A percentile compares a stretch with the other conserved stretches of the same genome.
Evolutionary conservation across 2,888 invertebrate species (phyloP).

Genomic region (Mesorhabditis belari): DNA sequence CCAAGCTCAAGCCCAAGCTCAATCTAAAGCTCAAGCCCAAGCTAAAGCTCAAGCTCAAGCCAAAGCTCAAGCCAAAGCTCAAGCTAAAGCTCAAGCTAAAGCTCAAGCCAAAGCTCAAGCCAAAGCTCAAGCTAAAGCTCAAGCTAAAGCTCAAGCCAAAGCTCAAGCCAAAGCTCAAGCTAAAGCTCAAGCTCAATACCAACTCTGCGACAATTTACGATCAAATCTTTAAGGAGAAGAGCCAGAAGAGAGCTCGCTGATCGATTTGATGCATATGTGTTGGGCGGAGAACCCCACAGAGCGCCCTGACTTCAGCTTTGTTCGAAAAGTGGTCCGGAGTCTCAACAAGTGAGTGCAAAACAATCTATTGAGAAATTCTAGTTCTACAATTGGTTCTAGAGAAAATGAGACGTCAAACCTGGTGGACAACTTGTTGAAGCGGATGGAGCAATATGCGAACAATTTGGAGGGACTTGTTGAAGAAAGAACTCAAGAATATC

Average conservation of each 20-base stretch:
- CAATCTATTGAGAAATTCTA: conserved; percentile 1
- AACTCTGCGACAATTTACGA: no score
- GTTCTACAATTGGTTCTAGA: conserved; percentile 16
- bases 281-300: conserved; percentile 89
- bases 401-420: conserved; percentile 54
- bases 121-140: no score
- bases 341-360: conserved; percentile 70
- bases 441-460: conserved; percentile 99
- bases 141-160: no score
- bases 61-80: no score
- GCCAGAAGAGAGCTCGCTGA: conserved; percentile 69
- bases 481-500: conserved; percentile 89
- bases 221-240: conserved; percentile 64
- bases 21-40: no score
- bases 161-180: no score
- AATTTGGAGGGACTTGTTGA: conserved; percentile 91
- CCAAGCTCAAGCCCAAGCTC: no score
- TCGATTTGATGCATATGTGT: conserved; percentile 64
- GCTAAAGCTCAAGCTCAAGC: no score
- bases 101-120: no score
- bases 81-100: no score
- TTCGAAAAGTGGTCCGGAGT: conserved; percentile 80
- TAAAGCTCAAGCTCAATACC: no score
- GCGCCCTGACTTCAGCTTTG: conserved; percentile 79
- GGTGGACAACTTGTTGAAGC: conserved; percentile 76